A percentile compares a stretch with the other conserved stretches of the same genome.
Conservation (phyloP, 1,140 invertebrate species). For the Laupala kohalensis region DNA sequence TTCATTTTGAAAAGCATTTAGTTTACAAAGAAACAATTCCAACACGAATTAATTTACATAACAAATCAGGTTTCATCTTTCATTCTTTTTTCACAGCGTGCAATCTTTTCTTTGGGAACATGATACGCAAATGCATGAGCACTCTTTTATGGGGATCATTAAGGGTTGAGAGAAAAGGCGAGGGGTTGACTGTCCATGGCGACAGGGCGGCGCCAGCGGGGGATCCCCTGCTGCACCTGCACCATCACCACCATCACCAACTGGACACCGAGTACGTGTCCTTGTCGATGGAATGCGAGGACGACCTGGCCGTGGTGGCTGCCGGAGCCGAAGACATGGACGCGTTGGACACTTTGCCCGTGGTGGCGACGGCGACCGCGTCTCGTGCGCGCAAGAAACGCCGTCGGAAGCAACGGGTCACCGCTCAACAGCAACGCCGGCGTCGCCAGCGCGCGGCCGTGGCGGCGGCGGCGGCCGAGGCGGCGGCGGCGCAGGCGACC, state of each 20-base stretch:
- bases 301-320: constrained; percentile 7
- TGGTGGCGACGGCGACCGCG: not conserved
- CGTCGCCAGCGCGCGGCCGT: constrained; percentile 23
- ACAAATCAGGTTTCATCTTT: no score
- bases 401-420: not conserved
- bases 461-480: constrained; percentile 27
- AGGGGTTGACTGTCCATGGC: not conserved
- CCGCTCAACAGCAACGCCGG: not conserved
- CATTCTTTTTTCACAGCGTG: no score
- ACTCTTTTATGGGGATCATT: no score
- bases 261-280: constrained; percentile 7
- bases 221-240: not conserved
- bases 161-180: no score
- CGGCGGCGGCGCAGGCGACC: constrained; percentile 27
- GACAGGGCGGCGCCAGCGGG: not conserved
- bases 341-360: not conserved
- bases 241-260: not conserved
- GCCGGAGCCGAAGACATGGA: not conserved
- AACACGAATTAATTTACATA: no score
- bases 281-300: constrained; percentile 9
- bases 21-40: no score
- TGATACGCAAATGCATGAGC: no score
- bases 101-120: no score
- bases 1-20: no score
- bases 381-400: not conserved